These are phyloP conservation scores for Platyscelio sp. DNA, from an alignment of 2,888 invertebrate genomes.

Conservation along the genomic window DNA sequence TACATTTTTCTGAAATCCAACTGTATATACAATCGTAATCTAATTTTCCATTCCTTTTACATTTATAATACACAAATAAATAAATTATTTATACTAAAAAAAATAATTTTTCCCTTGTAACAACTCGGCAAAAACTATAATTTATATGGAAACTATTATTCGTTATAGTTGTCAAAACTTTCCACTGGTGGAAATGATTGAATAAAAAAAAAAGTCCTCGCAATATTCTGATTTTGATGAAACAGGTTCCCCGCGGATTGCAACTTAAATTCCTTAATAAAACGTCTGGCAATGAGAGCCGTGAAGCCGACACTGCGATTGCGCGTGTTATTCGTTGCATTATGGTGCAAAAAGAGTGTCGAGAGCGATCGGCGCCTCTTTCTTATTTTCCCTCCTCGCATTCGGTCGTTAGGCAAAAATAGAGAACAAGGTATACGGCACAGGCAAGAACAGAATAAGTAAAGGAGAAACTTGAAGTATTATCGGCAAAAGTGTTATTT, in stretches of 20 bases:
- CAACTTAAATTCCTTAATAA: constrained; percentile 74
- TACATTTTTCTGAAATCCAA: no score
- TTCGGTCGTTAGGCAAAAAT: constrained; percentile 41
- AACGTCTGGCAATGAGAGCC: constrained; percentile 60
- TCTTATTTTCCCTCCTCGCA: constrained; percentile 10
- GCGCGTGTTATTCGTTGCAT: constrained; percentile 55
- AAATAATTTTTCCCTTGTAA: no score
- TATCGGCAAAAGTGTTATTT: constrained; percentile 10
- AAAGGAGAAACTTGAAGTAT: constrained; percentile 9
- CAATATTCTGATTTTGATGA: constrained; percentile 59
- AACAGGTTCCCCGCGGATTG: constrained; percentile 47
- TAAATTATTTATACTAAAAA: no score
- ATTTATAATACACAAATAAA: no score
- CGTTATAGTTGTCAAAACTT: no score
- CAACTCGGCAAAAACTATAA: no score
- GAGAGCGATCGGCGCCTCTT: constrained; percentile 31
- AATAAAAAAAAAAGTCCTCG: no score
- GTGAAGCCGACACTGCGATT: constrained; percentile 32
- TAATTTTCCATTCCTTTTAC: no score
- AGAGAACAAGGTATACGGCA: constrained; percentile 17
- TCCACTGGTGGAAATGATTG: no score
- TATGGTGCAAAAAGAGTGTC: constrained; percentile 26
- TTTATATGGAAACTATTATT: constrained; percentile 6
- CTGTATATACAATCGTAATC: no score
- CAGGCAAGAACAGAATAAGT: constrained; percentile 7